A percentile compares a stretch with the other conserved stretches of the same genome.
These are phyloP conservation scores for Tenebrio molitor DNA, from an alignment of 1,140 invertebrate genomes.

Conservation along the genomic window DNA sequence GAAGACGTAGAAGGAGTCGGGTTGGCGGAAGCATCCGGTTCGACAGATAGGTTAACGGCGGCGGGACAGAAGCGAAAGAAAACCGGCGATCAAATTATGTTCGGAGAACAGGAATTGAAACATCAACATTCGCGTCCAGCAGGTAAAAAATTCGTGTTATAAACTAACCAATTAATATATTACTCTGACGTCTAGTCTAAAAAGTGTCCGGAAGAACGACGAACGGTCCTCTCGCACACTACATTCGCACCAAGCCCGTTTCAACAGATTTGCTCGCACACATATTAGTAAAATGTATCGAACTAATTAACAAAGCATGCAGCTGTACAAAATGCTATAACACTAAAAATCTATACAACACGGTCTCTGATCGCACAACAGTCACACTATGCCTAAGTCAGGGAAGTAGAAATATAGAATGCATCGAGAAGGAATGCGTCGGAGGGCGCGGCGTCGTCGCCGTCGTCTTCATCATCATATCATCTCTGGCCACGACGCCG, in stretches of 20 bases:
- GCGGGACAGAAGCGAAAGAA: constrained; percentile 53
- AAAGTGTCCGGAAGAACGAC: constrained; percentile 50
- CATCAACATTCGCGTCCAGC: constrained; percentile 59
- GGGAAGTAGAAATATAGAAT: constrained; percentile 62
- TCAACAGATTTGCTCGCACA: constrained; percentile 49
- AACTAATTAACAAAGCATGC: constrained; percentile 62
- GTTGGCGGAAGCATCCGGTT: constrained; percentile 16
- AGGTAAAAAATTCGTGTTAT: constrained; percentile 59
- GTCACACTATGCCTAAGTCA: constrained; percentile 51
- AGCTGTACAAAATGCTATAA: constrained; percentile 65
- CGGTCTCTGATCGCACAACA: constrained; percentile 51
- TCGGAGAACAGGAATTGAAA: constrained; percentile 51
- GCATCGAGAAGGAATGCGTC: constrained; percentile 63
- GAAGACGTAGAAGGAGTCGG: constrained; percentile 1
- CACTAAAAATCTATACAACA: constrained; percentile 62
- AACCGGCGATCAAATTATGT: constrained; percentile 55
- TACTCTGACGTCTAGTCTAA: constrained; percentile 60
- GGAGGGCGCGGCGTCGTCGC: constrained; percentile 43
- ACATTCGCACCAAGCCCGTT: constrained; percentile 48
- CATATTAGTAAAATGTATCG: constrained; percentile 56
- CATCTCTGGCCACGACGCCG: constrained; percentile 18
- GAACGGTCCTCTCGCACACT: constrained; percentile 27
- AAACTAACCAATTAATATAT: constrained; percentile 60
- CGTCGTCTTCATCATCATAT: too few species aligned
- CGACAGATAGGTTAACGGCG: constrained; percentile 8